Conservation (phyloP, 2,797 vertebrate species). For the Chelonia mydas region DNA sequence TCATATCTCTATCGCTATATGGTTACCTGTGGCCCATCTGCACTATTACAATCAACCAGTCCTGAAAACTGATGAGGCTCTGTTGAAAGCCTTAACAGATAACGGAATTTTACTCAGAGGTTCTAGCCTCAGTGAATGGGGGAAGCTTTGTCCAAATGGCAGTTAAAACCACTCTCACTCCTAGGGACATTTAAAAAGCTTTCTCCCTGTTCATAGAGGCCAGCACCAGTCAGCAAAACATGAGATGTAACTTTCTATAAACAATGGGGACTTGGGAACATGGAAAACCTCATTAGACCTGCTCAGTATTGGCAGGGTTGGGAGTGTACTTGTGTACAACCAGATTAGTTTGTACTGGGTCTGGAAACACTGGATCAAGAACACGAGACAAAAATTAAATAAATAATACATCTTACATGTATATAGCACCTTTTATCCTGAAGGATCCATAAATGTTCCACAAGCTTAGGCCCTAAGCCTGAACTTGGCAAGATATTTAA, state of each 20-base stretch:
- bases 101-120: rapidly evolving
- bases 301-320: neutral
- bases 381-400: neutral
- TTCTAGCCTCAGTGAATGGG: neutral
- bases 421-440: neutral
- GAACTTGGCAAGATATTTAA: neutral
- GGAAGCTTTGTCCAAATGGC: neutral
- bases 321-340: neutral
- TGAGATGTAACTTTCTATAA: neutral
- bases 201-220: neutral
- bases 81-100: neutral
- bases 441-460: constrained; percentile 6
- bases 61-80: neutral
- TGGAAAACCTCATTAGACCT: neutral
- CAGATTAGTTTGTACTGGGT: neutral
- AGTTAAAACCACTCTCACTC: neutral
- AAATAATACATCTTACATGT: neutral
- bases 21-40: neutral
- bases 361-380: neutral
- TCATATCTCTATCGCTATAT: neutral
- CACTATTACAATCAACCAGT: neutral
- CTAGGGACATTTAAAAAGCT: neutral
- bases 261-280: neutral
- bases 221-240: constrained; percentile 6
- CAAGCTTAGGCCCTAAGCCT: neutral